A percentile compares a stretch with the other conserved stretches of the same genome.
Evolutionary conservation across 1,140 invertebrate species (phyloP).

Genomic region (Ceratoteleas bidentatus): DNA sequence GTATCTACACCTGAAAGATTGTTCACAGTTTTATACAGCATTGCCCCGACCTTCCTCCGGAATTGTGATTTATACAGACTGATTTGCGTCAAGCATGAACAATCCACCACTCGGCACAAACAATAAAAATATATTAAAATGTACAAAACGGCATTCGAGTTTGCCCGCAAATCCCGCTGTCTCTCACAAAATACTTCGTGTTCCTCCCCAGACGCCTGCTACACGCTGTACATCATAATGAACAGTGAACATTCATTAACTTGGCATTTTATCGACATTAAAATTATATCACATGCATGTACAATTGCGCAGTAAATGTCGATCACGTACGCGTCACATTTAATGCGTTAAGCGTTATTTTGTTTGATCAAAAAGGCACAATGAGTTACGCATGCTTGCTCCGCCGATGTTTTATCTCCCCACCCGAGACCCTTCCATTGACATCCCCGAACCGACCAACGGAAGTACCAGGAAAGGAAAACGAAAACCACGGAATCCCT

Average conservation of each 20-base stretch:
- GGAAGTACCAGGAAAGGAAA: constrained; percentile 27
- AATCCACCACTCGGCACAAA: constrained; percentile 12
- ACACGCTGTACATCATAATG: constrained; percentile 50
- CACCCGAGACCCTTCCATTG: constrained; percentile 4
- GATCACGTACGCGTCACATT: constrained; percentile 41
- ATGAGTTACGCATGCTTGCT: constrained; percentile 51
- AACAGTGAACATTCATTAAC: constrained; percentile 62
- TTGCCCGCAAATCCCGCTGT: constrained; percentile 39
- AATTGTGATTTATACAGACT: no score
- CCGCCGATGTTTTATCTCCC: background rate
- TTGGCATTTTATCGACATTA: constrained; percentile 61
- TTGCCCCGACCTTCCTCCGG: no score
- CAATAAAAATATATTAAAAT: constrained; percentile 34
- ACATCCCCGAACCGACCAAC: constrained; percentile 6
- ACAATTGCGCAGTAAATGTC: constrained; percentile 58
- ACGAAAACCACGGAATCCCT: constrained; percentile 37
- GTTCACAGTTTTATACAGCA: background rate
- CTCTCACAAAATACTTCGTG: constrained; percentile 30
- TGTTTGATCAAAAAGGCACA: constrained; percentile 56
- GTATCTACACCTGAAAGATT: background rate
- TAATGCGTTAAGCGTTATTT: constrained; percentile 62
- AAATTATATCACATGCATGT: constrained; percentile 63
- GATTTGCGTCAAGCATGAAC: constrained; percentile 15
- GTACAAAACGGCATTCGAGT: constrained; percentile 12
- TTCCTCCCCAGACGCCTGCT: background rate